A percentile compares a stretch with the other conserved stretches of the same genome.
Conservation (phyloP, 2,113 vertebrate species). For the Astur gentilis region DNA sequence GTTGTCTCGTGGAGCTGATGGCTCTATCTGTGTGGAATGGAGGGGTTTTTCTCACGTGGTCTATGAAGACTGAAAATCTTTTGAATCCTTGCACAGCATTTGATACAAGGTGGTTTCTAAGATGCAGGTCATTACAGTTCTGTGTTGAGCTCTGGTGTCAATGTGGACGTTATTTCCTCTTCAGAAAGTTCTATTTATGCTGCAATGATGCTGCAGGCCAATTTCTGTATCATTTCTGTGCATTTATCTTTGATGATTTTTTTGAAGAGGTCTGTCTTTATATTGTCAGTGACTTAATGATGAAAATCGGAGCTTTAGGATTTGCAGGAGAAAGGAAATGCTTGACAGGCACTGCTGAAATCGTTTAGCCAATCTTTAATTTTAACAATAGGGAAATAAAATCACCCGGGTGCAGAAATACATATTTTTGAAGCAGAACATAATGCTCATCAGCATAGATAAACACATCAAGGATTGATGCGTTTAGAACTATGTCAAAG, state of each 20-base stretch:
- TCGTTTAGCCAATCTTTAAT: slow-evolving; percentile 37
- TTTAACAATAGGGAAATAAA: slow-evolving; percentile 50
- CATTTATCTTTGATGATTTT: slow-evolving; percentile 37
- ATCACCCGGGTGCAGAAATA: slow-evolving; percentile 34
- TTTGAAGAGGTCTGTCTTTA: slow-evolving; percentile 26
- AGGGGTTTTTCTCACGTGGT: background rate
- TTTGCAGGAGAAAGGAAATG: slow-evolving; percentile 23
- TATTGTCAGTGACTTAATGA: slow-evolving; percentile 43
- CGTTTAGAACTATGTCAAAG: background rate
- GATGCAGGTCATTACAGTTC: background rate
- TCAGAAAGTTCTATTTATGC: slow-evolving; percentile 32
- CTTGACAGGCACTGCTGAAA: background rate
- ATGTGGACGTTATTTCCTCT: background rate
- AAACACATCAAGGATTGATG: slow-evolving; percentile 13
- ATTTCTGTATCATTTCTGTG: slow-evolving; percentile 2
- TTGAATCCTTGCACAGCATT: background rate
- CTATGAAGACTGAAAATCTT: background rate
- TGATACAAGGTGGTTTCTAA: background rate
- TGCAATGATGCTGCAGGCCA: background rate
- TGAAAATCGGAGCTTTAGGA: slow-evolving; percentile 40
- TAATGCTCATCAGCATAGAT: slow-evolving; percentile 41
- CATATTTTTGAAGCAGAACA: slow-evolving; percentile 15
- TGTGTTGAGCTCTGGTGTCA: background rate
- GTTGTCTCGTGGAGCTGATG: background rate
- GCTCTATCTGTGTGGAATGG: background rate